Percentiles rank a stretch among this genome's conserved stretches.
Evolutionary conservation across 2,797 vertebrate species (phyloP).

Genomic region (Phoebastria nigripes): DNA sequence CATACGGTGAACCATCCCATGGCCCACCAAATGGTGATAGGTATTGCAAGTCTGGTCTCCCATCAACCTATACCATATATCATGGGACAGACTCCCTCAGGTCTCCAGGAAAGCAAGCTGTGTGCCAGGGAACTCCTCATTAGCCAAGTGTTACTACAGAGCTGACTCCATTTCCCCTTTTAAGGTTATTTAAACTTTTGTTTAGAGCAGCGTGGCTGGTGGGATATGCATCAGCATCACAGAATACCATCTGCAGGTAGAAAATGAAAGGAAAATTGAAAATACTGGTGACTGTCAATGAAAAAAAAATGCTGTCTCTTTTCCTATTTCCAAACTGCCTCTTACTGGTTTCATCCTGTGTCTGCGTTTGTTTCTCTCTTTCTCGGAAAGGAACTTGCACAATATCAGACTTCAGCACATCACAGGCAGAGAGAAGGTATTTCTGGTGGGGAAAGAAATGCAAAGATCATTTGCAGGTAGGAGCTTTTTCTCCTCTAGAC

Average conservation of each 20-base stretch:
- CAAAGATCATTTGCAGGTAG: neutral
- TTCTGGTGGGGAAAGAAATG: neutral
- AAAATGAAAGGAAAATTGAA: neutral
- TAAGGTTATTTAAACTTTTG: neutral
- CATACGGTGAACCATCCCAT: rapidly evolving
- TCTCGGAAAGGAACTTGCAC: neutral
- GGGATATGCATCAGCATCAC: neutral
- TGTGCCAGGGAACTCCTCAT: neutral
- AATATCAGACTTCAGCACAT: neutral
- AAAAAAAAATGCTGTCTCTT: too few relatives aligned
- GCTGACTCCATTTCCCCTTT: neutral
- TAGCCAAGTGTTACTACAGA: neutral
- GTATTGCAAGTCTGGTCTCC: neutral
- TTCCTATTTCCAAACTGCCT: neutral
- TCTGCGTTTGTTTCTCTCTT: neutral
- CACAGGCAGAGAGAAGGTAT: neutral
- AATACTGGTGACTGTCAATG: neutral
- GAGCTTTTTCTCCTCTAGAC: neutral
- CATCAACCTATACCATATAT: neutral
- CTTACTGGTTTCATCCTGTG: neutral
- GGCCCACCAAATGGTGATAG: rapidly evolving
- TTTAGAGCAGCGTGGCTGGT: neutral
- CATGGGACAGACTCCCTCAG: neutral
- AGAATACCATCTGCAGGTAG: neutral
- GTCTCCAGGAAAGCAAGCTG: neutral